Conservation (phyloP, 2,113 vertebrate genomes). For the Petromus typicus region DNA sequence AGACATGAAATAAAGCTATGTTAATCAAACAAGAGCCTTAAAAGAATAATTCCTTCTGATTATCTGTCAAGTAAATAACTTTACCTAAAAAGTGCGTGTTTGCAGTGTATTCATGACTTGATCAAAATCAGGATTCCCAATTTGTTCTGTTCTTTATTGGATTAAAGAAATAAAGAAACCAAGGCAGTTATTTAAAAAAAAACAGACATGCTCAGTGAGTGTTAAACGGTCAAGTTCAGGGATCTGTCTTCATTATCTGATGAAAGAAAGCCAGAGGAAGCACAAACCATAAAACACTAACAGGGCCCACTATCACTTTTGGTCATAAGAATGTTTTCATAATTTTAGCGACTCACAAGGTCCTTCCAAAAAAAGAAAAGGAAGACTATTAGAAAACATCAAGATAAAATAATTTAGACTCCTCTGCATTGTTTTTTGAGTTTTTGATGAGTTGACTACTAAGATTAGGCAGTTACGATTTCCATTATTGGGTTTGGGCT, state of each 20-base stretch:
- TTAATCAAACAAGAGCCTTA: neutral
- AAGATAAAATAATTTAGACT: conserved; percentile 1
- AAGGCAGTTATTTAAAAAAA: neutral
- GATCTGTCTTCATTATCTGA: neutral
- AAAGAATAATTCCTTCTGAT: neutral
- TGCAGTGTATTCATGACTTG: neutral
- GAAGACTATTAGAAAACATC: neutral
- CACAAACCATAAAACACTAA: neutral
- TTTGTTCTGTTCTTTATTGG: neutral
- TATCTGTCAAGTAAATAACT: conserved; percentile 12
- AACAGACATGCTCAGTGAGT: neutral
- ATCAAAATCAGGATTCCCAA: neutral
- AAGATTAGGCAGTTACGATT: neutral
- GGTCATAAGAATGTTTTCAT: neutral
- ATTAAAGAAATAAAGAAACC: neutral
- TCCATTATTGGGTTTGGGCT: neutral
- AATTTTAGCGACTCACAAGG: neutral
- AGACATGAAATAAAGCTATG: neutral
- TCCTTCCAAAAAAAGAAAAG: neutral
- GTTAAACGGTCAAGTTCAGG: neutral
- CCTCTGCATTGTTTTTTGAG: neutral
- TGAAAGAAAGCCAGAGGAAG: neutral
- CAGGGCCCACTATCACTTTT: neutral
- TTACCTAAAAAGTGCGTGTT: neutral
- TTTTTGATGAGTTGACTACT: rapidly evolving